A percentile compares a stretch with the other conserved stretches of the same genome.
phyloP scores from a whole-genome alignment of 2,113 vertebrate genomes.

The Thermophis baileyi region DNA sequence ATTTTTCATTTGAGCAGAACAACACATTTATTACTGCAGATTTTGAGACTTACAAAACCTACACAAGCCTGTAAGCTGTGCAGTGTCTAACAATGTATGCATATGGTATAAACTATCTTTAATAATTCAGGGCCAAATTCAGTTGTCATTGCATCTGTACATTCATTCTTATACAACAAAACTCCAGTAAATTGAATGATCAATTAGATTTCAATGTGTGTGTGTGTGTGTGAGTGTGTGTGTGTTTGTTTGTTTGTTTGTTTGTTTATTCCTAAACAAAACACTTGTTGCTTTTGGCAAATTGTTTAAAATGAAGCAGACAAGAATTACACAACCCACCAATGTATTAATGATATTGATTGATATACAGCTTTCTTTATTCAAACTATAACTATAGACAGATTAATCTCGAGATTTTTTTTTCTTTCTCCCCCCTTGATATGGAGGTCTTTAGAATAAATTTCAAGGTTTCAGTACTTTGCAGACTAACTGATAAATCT shows the following conservation, averaged over 20 bases:
- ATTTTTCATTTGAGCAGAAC: neutral
- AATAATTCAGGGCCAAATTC: neutral
- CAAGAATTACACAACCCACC: neutral
- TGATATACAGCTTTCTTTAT: neutral
- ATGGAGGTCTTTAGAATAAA: neutral
- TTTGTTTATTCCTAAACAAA: too few species aligned
- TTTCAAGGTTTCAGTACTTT: slow-evolving; percentile 22
- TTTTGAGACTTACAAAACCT: neutral
- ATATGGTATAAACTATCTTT: neutral
- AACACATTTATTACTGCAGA: neutral
- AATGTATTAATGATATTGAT: neutral
- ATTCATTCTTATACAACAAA: neutral
- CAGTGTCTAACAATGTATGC: neutral
- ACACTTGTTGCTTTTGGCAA: neutral
- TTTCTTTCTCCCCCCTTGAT: neutral
- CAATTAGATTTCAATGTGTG: neutral
- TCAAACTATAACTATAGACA: neutral
- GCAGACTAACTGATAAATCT: slow-evolving; percentile 12
- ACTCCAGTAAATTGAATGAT: neutral
- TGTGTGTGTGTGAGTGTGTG: too few species aligned
- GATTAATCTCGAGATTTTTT: neutral
- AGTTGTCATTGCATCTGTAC: neutral
- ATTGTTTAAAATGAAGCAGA: neutral
- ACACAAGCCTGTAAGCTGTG: neutral
- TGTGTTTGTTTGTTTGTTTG: too few species aligned